Percentiles rank a stretch among this genome's conserved stretches.
phyloP scores from a whole-genome alignment of 2,888 invertebrate species.

The Dioctria rufipes region DNA sequence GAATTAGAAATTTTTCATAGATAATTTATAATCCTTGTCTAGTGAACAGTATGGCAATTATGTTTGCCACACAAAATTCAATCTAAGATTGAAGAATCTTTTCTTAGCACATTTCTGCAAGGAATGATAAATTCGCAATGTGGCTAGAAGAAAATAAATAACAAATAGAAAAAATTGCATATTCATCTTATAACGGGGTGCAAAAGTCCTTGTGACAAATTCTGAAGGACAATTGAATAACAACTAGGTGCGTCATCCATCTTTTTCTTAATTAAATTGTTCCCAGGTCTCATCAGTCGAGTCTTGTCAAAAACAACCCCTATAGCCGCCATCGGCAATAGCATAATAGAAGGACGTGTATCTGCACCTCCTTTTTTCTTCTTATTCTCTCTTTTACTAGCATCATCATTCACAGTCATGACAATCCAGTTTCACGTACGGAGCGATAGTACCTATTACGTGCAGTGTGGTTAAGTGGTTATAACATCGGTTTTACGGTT shows the following conservation, averaged over 20 bases:
- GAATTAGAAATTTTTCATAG: background rate
- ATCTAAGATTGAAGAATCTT: background rate
- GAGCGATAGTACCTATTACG: conserved; percentile 1
- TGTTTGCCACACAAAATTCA: background rate
- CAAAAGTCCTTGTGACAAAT: conserved; percentile 3
- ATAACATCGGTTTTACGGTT: no score
- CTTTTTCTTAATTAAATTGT: conserved; percentile 44
- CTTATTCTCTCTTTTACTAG: background rate
- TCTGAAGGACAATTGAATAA: conserved; percentile 36
- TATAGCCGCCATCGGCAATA: background rate
- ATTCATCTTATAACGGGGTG: conserved; percentile 18
- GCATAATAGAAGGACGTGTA: background rate
- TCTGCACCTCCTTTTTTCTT: background rate
- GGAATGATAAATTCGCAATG: background rate
- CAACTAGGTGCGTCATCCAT: conserved; percentile 31
- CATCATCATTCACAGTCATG: conserved; percentile 36
- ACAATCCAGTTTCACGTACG: conserved; percentile 33
- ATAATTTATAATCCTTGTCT: background rate
- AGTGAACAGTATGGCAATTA: background rate
- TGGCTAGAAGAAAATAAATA: background rate
- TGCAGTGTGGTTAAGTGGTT: conserved; percentile 12
- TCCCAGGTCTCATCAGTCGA: conserved; percentile 18
- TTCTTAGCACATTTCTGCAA: background rate
- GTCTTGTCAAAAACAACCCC: conserved; percentile 15
- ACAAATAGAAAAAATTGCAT: conserved; percentile 32